Percentiles rank a stretch among this genome's conserved stretches.
Conservation (phyloP, 2,888 invertebrate genomes). For the Macrostomum cliftonense region DNA sequence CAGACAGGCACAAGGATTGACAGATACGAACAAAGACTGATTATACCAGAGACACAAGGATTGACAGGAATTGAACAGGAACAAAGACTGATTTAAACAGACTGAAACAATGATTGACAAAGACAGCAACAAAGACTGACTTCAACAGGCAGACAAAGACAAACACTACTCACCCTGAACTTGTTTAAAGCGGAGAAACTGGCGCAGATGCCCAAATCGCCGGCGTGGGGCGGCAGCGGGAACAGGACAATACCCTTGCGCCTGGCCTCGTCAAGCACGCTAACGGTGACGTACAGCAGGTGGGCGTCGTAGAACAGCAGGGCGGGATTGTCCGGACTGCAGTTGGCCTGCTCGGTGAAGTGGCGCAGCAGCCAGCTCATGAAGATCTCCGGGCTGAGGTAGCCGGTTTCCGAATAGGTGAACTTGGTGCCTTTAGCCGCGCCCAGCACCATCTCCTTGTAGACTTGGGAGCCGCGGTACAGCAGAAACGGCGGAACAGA, state of each 20-base stretch:
- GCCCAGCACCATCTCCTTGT: conserved; percentile 8
- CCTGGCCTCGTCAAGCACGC: conserved; percentile 6
- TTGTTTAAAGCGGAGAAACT: too few relatives aligned
- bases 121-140: too few relatives aligned
- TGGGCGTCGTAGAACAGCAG: conserved; percentile 9
- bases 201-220: too few relatives aligned
- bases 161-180: too few relatives aligned
- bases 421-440: conserved; percentile 8
- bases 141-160: too few relatives aligned
- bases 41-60: too few relatives aligned
- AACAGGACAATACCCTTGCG: conserved; percentile 8
- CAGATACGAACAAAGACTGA: too few relatives aligned
- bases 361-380: conserved; percentile 7
- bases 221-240: conserved; percentile 8
- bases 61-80: too few relatives aligned
- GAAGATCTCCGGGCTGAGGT: conserved; percentile 9
- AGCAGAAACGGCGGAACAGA: conserved; percentile 7
- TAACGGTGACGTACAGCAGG: conserved; percentile 7
- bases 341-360: not conserved
- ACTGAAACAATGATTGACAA: too few relatives aligned
- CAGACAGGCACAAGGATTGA: too few relatives aligned
- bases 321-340: conserved; percentile 3
- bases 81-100: too few relatives aligned
- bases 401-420: conserved; percentile 6
- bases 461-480: not conserved